These are phyloP conservation scores for Amphipoea lucens DNA, from an alignment of 2,888 invertebrate genomes.

Conservation along the genomic window DNA sequence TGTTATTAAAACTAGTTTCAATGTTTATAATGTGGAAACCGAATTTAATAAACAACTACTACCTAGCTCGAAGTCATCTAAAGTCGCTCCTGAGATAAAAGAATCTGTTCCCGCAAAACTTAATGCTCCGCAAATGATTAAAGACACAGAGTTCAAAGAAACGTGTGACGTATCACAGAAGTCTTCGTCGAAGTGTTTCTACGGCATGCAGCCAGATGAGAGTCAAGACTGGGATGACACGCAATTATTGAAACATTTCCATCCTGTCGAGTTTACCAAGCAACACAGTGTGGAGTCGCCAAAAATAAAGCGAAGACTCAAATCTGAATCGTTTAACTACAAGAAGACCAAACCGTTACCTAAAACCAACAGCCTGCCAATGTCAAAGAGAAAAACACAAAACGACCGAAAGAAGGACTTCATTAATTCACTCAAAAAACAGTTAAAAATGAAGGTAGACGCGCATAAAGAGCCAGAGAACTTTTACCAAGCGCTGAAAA, in stretches of 20 bases:
- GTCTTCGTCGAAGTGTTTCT: slow-evolving; percentile 39
- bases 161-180: slow-evolving; percentile 12
- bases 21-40: slow-evolving; percentile 72
- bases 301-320: slow-evolving; percentile 24
- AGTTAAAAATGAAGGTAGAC: slow-evolving; percentile 69
- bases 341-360: slow-evolving; percentile 33
- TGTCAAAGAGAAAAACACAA: slow-evolving; percentile 26
- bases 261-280: neutral
- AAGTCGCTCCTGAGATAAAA: slow-evolving; percentile 72
- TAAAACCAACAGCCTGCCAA: slow-evolving; percentile 36
- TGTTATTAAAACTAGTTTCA: slow-evolving; percentile 78
- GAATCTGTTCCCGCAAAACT: slow-evolving; percentile 73
- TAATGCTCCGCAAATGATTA: slow-evolving; percentile 28
- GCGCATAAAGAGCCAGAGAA: slow-evolving; percentile 75
- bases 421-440: slow-evolving; percentile 75
- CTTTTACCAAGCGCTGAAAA: slow-evolving; percentile 77
- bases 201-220: slow-evolving; percentile 46
- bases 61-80: slow-evolving; percentile 58
- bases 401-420: slow-evolving; percentile 71
- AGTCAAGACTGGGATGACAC: slow-evolving; percentile 16
- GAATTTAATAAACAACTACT: slow-evolving; percentile 42
- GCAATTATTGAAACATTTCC: slow-evolving; percentile 22
- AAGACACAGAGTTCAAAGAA: neutral
- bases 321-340: slow-evolving; percentile 62
- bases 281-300: neutral